Percentiles rank a stretch among this genome's conserved stretches.
These are phyloP conservation scores for Prunella himalayana DNA, from an alignment of 2,113 vertebrate species.

Conservation along the genomic window DNA sequence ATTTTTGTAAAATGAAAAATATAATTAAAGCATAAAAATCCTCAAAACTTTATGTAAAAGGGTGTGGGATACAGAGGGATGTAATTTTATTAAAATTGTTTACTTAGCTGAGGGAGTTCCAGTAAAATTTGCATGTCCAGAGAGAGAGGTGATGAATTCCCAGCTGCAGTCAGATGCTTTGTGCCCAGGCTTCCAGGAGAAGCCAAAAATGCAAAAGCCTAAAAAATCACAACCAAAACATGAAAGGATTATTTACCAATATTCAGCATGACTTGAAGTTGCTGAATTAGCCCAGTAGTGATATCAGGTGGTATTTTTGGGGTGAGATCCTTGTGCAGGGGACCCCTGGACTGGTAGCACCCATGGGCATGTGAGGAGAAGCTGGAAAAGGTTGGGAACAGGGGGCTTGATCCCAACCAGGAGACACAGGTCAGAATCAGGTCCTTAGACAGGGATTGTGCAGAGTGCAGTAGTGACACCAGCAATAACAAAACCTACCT, in stretches of 20 bases:
- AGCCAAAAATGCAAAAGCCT: background rate
- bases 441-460: background rate
- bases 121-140: background rate
- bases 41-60: background rate
- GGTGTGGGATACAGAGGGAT: background rate
- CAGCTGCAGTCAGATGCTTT: fast-evolving
- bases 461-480: fast-evolving
- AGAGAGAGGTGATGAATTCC: background rate
- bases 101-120: background rate
- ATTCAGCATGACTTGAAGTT: background rate
- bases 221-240: background rate
- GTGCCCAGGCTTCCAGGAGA: background rate
- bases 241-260: background rate
- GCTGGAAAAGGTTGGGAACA: background rate
- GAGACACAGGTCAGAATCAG: background rate
- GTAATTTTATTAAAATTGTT: background rate
- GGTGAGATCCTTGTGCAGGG: fast-evolving
- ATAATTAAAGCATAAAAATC: background rate
- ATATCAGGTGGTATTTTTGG: background rate
- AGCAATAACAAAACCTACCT: background rate
- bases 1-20: background rate
- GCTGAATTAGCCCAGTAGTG: background rate
- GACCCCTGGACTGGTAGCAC: background rate
- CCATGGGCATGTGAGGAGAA: fast-evolving
- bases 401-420: fast-evolving